Conservation (phyloP, 2,113 vertebrate genomes). For the Peromyscus californicus region DNA sequence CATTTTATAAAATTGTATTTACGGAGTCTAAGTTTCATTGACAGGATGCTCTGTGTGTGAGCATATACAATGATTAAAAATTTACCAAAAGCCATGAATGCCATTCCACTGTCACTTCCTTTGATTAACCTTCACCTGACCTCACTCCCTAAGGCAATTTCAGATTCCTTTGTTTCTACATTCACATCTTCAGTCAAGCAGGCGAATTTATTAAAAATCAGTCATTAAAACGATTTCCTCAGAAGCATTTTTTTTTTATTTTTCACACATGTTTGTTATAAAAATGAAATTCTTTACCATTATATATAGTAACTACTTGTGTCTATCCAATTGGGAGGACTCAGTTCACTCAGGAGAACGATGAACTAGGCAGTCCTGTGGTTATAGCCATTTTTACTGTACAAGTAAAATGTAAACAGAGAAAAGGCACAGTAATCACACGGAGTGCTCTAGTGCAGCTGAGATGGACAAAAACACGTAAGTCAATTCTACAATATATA, state of each 20-base stretch:
- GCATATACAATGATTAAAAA: constrained; percentile 86
- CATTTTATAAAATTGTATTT: constrained; percentile 49
- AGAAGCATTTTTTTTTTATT: constrained; percentile 22
- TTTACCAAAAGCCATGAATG: constrained; percentile 83
- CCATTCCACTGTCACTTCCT: constrained; percentile 84
- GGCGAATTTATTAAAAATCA: constrained; percentile 58
- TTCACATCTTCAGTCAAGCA: constrained; percentile 66
- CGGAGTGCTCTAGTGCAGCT: background rate
- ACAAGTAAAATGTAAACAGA: background rate
- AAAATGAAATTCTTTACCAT: constrained; percentile 63
- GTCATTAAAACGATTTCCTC: constrained; percentile 54
- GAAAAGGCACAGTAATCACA: background rate
- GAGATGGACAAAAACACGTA: constrained; percentile 13
- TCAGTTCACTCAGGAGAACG: background rate
- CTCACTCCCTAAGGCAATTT: constrained; percentile 79
- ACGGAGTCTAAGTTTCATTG: constrained; percentile 65
- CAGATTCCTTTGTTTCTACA: constrained; percentile 82
- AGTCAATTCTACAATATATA: background rate
- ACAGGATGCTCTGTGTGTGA: constrained; percentile 45
- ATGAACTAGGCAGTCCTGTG: background rate
- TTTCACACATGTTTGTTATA: constrained; percentile 57
- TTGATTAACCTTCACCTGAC: constrained; percentile 87
- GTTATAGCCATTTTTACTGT: background rate
- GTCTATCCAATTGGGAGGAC: background rate
- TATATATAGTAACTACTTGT: constrained; percentile 46